Evolutionary conservation across 37 sponge, comb jelly and placozoan genomes (phyloP).

Genomic region (Chondrilla cf. caribensis): DNA sequence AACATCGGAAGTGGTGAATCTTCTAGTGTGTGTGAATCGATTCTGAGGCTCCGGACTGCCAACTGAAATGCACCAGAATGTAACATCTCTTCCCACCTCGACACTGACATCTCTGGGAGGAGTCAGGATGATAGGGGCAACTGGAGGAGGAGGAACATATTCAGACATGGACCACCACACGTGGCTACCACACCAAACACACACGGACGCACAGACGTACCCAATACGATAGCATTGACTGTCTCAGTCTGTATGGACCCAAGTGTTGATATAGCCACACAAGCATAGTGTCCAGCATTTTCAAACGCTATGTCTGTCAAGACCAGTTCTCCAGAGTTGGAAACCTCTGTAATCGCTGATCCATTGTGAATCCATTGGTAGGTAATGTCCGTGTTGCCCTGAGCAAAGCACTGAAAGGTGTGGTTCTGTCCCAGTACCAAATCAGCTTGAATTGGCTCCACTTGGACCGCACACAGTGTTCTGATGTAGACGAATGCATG

Average conservation of each 20-base stretch:
- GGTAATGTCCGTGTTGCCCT: slow-evolving; percentile 18
- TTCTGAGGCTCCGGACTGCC: slow-evolving; percentile 54
- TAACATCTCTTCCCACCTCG: neutral
- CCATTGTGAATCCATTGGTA: slow-evolving; percentile 69
- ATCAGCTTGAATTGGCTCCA: neutral
- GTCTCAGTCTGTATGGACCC: slow-evolving; percentile 40
- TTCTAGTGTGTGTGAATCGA: neutral
- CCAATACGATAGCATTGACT: slow-evolving; percentile 31
- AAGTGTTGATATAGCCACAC: slow-evolving; percentile 35
- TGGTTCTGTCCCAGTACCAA: slow-evolving; percentile 6
- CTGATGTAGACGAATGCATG: neutral
- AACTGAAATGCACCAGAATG: slow-evolving; percentile 42
- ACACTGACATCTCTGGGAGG: slow-evolving; percentile 25
- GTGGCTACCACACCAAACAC: neutral
- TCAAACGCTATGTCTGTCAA: slow-evolving; percentile 23
- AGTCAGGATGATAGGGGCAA: slow-evolving; percentile 38
- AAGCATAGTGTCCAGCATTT: slow-evolving; percentile 60
- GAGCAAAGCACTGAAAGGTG: slow-evolving; percentile 13
- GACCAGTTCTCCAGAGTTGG: neutral
- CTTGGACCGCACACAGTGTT: slow-evolving; percentile 7
- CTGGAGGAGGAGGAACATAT: slow-evolving; percentile 25
- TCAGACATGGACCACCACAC: neutral
- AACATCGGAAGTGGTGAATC: neutral
- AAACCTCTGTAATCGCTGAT: neutral
- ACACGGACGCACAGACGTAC: slow-evolving; percentile 31